Conservation (phyloP, 92 coral and sea anemone species). For the Micromussa lordhowensis region DNA sequence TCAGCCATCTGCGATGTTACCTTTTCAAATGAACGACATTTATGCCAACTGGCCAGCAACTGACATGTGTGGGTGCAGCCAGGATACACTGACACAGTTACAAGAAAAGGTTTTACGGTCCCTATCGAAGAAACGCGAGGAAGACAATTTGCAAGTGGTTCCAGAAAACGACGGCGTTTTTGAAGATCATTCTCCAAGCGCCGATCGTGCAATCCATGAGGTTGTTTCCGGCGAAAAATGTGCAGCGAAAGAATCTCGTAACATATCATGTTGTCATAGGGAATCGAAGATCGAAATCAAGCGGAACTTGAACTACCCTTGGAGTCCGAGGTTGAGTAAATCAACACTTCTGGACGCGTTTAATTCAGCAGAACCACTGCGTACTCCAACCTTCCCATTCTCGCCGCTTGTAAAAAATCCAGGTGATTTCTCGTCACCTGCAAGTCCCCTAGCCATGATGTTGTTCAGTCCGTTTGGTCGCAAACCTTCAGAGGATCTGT, state of each 20-base stretch:
- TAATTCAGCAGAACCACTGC: slow-evolving; percentile 25
- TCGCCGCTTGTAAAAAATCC: slow-evolving; percentile 38
- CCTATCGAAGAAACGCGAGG: slow-evolving; percentile 1
- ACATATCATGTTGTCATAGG: background rate
- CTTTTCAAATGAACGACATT: slow-evolving; percentile 20
- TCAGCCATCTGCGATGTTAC: background rate
- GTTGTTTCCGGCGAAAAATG: slow-evolving; percentile 12
- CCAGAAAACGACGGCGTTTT: slow-evolving; percentile 18
- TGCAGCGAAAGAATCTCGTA: background rate
- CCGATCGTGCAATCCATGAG: background rate
- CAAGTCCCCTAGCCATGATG: slow-evolving; percentile 40
- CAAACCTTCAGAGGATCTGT: slow-evolving; percentile 40
- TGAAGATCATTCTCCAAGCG: background rate
- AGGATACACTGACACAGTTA: slow-evolving; percentile 13
- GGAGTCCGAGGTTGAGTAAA: background rate
- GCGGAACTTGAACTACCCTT: background rate
- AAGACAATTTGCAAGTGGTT: slow-evolving; percentile 39
- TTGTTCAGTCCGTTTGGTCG: slow-evolving; percentile 44
- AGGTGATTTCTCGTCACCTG: background rate
- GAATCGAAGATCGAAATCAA: background rate
- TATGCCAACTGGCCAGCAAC: slow-evolving; percentile 9
- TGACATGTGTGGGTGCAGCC: slow-evolving; percentile 26
- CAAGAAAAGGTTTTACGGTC: slow-evolving; percentile 33
- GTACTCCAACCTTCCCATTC: slow-evolving; percentile 41
- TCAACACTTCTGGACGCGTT: background rate